Conservation (phyloP, 2,888 invertebrate species). For the Nipponacmea schrenckii region DNA sequence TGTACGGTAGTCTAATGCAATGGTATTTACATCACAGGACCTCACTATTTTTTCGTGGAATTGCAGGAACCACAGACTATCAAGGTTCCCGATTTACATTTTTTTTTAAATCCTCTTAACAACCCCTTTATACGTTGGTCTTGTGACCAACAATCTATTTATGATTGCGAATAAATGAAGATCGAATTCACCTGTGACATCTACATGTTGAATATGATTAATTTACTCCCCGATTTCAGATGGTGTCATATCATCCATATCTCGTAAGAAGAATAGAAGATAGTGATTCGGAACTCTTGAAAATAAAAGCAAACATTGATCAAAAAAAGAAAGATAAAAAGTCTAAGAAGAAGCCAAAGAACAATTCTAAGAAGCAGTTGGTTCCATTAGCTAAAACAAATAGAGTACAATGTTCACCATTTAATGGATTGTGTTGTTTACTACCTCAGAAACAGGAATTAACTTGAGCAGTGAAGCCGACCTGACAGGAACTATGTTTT, state of each 20-base stretch:
- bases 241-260: slow-evolving; percentile 53
- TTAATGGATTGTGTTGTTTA: neutral
- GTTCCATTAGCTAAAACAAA: neutral
- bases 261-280: slow-evolving; percentile 36
- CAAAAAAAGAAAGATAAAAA: neutral
- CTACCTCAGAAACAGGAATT: neutral
- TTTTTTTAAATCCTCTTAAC: too few species aligned
- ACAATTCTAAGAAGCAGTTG: neutral
- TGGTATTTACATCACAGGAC: too few species aligned
- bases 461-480: neutral
- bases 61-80: too few species aligned
- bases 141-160: too few species aligned
- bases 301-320: neutral
- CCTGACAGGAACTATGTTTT: too few species aligned
- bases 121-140: too few species aligned
- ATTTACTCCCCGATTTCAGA: slow-evolving; percentile 29
- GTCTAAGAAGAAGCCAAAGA: neutral
- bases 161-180: too few species aligned
- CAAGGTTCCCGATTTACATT: too few species aligned
- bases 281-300: neutral
- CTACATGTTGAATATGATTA: too few species aligned
- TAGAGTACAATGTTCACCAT: neutral
- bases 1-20: too few species aligned
- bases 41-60: too few species aligned
- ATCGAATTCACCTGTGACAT: too few species aligned